These are phyloP conservation scores for Palythoa grandis DNA, from an alignment of 92 coral and sea anemone genomes.

Conservation along the genomic window DNA sequence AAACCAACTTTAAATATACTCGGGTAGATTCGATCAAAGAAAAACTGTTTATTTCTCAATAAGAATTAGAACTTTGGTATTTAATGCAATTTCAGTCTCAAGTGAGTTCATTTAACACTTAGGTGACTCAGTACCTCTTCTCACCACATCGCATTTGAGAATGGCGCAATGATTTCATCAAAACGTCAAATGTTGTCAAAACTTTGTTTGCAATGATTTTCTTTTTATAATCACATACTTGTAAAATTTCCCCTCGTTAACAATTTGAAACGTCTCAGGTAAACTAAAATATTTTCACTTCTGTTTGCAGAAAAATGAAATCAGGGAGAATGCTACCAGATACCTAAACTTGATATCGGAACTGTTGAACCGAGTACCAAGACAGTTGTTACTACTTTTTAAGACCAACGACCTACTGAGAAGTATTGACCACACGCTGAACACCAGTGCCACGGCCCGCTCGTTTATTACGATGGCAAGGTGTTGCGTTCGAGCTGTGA, in stretches of 20 bases:
- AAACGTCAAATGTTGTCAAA: too few relatives aligned
- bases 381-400: conserved; percentile 83
- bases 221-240: not conserved
- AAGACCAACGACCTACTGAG: conserved; percentile 94
- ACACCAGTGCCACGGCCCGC: conserved; percentile 89
- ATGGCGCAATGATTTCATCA: too few relatives aligned
- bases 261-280: too few relatives aligned
- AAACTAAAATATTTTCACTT: not conserved
- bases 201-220: too few relatives aligned
- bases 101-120: too few relatives aligned
- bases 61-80: too few relatives aligned
- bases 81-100: too few relatives aligned
- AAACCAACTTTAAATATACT: too few relatives aligned
- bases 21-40: too few relatives aligned
- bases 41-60: too few relatives aligned
- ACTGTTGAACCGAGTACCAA: conserved; percentile 87
- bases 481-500: conserved; percentile 93
- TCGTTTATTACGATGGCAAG: conserved; percentile 95
- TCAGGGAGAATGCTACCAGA: conserved; percentile 72
- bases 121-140: too few relatives aligned
- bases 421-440: conserved; percentile 88
- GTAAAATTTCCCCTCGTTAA: not conserved
- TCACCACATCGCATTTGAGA: too few relatives aligned
- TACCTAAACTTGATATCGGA: conserved; percentile 84
- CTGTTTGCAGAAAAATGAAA: conserved; percentile 69